A percentile compares a stretch with the other conserved stretches of the same genome.
phyloP scores from a whole-genome alignment of 2,797 vertebrate genomes.

The Buphagus erythrorhynchus region DNA sequence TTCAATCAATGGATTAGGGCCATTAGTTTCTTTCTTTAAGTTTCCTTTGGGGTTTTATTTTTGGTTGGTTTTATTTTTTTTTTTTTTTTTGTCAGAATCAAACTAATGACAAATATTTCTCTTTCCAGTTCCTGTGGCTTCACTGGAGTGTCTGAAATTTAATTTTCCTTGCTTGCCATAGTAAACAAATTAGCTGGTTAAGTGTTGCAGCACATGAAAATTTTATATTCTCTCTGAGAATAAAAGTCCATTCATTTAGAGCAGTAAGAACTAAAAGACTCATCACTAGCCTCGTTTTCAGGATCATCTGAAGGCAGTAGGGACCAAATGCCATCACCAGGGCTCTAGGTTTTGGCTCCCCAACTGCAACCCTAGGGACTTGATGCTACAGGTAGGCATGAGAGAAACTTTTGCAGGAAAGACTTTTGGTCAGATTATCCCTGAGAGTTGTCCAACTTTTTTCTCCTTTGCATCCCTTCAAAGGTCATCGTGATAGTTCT shows the following conservation, averaged over 20 bases:
- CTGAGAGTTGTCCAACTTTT: not conserved
- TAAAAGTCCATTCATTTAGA: not conserved
- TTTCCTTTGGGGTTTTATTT: not conserved
- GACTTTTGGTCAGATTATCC: not conserved
- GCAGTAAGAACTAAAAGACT: not conserved
- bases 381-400: not conserved
- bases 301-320: not conserved
- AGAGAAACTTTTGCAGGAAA: not conserved
- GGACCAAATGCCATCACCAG: not conserved
- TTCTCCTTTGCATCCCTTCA: not conserved
- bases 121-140: not conserved
- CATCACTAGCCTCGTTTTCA: not conserved
- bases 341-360: not conserved
- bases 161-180: not conserved
- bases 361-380: not conserved
- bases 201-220: rapidly evolving
- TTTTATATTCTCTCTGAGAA: not conserved
- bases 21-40: not conserved
- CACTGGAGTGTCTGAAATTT: not conserved
- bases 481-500: not conserved
- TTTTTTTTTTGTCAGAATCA: not conserved
- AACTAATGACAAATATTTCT: not conserved
- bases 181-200: not conserved
- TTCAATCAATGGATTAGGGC: not conserved
- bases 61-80: too few species aligned